Base-by-base conservation (phyloP, 2,113 vertebrate genomes). In the Patagioenas fasciata region DNA sequence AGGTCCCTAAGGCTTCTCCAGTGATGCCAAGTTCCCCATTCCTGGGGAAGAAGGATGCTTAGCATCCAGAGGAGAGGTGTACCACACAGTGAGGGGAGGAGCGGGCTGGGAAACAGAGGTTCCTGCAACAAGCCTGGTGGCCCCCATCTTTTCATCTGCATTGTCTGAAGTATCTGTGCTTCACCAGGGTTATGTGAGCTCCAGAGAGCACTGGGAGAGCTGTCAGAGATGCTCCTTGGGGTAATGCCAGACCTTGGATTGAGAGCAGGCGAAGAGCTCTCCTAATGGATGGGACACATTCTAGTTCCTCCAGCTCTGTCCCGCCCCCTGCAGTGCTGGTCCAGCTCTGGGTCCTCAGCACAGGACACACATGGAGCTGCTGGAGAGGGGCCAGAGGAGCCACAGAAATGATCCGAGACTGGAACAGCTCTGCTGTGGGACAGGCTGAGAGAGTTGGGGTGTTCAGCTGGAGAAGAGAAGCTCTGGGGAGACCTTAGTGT, bases 31-130 rank as follows among this genome's bases (percentile, higher is more conserved):
- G 28, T 40, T 40, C 10, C 9, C 18, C 11, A 7, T 64, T 62
- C 29, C 50, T 34, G 67, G 47, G 84, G 7, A 66, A 66, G 18
- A 4, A 38, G 38, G 31, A 15, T 51, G 26, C 36, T 56, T 28
- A 53, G 56, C 20, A 29, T 29, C 19, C 42, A 0, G 2, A 58
- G 14, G 13, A 85, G 28, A 40, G 51, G 26, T 58, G 11, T 10
- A 4, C n/a, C 12, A 7, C 8, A 6, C 0, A 11, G 38, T 0
- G 2, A 60, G 53, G 31, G 38, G 6, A 58, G 19, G 48, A 54
- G 17, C 4, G 32, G 7, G 5, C 20, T 53, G 60, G 47, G 20
- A 69, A 47, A 51, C 0, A 4, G 31, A 54, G 32, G 6, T 53
- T 17, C 34, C 17, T 1, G 1, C 70, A 25, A 8, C 2, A 9